Conservation (phyloP, 2,797 vertebrate species). For the Chloroceryle inda region DNA sequence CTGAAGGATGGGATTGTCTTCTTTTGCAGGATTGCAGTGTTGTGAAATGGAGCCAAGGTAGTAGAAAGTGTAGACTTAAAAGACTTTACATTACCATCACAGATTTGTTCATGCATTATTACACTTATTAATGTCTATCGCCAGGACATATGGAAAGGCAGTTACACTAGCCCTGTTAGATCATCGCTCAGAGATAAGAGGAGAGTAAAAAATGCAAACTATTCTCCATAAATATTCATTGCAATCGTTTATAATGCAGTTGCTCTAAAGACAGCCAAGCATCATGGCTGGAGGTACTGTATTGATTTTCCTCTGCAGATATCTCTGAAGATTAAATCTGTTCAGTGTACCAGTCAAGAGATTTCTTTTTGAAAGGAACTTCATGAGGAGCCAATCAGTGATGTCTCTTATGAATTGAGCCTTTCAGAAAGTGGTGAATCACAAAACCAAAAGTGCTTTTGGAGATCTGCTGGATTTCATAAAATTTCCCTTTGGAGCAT, state of each 20-base stretch:
- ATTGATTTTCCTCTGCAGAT: slow-evolving; percentile 45
- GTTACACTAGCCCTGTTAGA: slow-evolving; percentile 24
- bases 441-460: background rate
- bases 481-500: background rate
- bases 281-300: slow-evolving; percentile 33
- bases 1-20: background rate
- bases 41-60: background rate
- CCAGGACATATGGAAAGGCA: slow-evolving; percentile 40
- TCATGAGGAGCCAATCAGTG: slow-evolving; percentile 27
- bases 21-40: background rate
- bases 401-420: background rate
- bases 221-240: slow-evolving; percentile 57
- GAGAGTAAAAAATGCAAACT: slow-evolving; percentile 51
- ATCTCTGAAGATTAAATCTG: slow-evolving; percentile 38
- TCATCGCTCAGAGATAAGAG: slow-evolving; percentile 49
- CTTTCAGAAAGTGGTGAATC: slow-evolving; percentile 45
- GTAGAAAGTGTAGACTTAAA: background rate
- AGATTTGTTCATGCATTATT: background rate
- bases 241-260: background rate
- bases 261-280: slow-evolving; percentile 22
- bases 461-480: background rate
- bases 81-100: background rate
- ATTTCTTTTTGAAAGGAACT: slow-evolving; percentile 35
- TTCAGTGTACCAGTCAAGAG: background rate
- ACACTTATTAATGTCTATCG: slow-evolving; percentile 19